phyloP scores from a whole-genome alignment of 2,888 invertebrate genomes.

The Odontocolon sp. region DNA sequence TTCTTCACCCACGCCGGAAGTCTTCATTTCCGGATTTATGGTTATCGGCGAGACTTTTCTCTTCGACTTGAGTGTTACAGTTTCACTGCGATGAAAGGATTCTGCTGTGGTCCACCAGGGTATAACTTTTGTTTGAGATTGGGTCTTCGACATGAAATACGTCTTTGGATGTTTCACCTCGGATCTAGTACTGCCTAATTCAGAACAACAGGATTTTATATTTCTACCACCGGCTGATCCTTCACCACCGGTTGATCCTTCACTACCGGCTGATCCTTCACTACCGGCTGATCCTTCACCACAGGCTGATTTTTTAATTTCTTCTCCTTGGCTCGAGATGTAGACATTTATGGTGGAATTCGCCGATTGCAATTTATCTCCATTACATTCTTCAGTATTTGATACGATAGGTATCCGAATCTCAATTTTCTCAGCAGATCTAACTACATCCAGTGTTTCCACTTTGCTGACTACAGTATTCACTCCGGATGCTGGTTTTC shows the following conservation, averaged over 20 bases:
- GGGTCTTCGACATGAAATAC: neutral
- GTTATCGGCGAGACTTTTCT: neutral
- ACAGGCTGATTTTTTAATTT: neutral
- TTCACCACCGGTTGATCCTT: neutral
- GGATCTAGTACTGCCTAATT: conserved; percentile 5
- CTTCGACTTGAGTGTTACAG: neutral
- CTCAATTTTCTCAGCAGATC: conserved; percentile 67
- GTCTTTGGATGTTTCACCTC: neutral
- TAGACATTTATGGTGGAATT: conserved; percentile 46
- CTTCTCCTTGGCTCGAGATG: conserved; percentile 26
- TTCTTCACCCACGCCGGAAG: neutral
- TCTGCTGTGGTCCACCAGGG: conserved; percentile 62
- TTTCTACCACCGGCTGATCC: neutral
- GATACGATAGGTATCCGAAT: conserved; percentile 60
- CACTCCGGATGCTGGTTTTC: conserved; percentile 63
- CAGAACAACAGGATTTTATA: neutral
- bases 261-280: neutral
- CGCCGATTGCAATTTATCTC: neutral
- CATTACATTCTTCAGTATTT: neutral
- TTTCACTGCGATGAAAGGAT: conserved; percentile 54
- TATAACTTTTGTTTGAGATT: conserved; percentile 20
- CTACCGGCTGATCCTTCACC: neutral
- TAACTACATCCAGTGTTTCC: conserved; percentile 63
- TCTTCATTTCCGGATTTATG: neutral
- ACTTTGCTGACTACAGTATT: conserved; percentile 61